Base-by-base conservation (phyloP, 2,888 invertebrate genomes). In the Enchytraeus crypticus region DNA sequence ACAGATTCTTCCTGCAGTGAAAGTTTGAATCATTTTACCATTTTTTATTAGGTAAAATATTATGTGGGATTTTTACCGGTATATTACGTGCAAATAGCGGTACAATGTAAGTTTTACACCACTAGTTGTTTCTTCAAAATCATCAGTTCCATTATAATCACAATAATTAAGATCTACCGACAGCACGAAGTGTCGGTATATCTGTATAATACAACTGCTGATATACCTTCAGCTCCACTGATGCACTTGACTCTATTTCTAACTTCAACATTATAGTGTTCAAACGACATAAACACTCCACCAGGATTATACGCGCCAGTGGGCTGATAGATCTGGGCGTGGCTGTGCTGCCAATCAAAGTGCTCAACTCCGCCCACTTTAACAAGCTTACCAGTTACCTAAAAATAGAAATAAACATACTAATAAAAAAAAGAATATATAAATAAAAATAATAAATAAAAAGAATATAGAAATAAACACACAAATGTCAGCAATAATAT, bases 231-330 rank as follows among this genome's bases (percentile, higher is more conserved):
- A 18, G 85, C 85, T 0, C 89, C 96, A 79, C 90, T 92, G 71
- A 98, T 88, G 79, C 95, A 96, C 79, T 95, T 92, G 0, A 98
- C 97, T 61, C 96, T 83, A 73, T 95, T 93, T 57, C 97, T 82
- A 4, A 90, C 89, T 82, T 97, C 97, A 0, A 98, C 97, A 79
- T 95, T 96, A 80, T 96, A 97, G 78, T 93, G 92, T 75, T 92
- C 93, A 80, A 98, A 98, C 65, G 93, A 93, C 82, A 93, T 90
- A 79, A 93, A 98, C 0, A 90, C 87, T 2, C 93, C 93, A 29
- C 85, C 84, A 0, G 95, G 87, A 74, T 92, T 88, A 79, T 98
- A 97, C 70, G 87, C 88, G 38, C 86, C 87, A 76, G 89, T 89
- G 0, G 92, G 92, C 70, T 87, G 86, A 76, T 91, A 91, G 5